A percentile compares a stretch with the other conserved stretches of the same genome.
phyloP scores from a whole-genome alignment of 2,797 vertebrate species.

The Erpetoichthys calabaricus region DNA sequence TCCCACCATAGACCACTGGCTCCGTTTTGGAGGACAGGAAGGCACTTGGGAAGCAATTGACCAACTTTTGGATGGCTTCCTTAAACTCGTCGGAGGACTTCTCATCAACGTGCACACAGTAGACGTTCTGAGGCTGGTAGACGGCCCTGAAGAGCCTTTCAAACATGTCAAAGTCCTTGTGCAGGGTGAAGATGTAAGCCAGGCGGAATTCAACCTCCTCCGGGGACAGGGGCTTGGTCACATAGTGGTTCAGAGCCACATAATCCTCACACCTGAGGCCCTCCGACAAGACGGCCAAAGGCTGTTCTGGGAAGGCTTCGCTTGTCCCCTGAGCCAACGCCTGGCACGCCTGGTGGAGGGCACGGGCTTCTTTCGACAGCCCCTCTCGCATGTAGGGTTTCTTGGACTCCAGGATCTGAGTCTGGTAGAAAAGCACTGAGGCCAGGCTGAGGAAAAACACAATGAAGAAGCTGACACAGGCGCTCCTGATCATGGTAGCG shows the following conservation, averaged over 20 bases:
- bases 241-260: conserved; percentile 17
- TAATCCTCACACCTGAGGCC: conserved; percentile 21
- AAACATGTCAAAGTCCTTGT: conserved; percentile 37
- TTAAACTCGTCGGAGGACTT: conserved; percentile 18
- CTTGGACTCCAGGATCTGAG: too few species aligned
- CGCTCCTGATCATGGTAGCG: too few species aligned
- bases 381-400: not conserved
- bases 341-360: conserved; percentile 2
- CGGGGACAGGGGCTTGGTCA: conserved; percentile 8
- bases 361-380: not conserved
- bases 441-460: too few species aligned
- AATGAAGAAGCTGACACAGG: too few species aligned
- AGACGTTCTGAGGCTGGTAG: conserved; percentile 38
- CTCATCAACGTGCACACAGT: conserved; percentile 27
- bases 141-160: conserved; percentile 34
- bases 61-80: conserved; percentile 7
- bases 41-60: conserved; percentile 32
- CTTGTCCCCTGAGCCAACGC: conserved; percentile 19
- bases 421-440: too few species aligned
- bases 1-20: conserved; percentile 21
- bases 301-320: not conserved
- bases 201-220: conserved; percentile 28
- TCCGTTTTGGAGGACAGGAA: conserved; percentile 29
- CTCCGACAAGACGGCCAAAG: conserved; percentile 6
- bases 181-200: conserved; percentile 26